Evolutionary conservation across 1,140 invertebrate genomes (phyloP), one percentile per base, ranked within the genome.

Genomic region (Drosophila subobscura): DNA sequence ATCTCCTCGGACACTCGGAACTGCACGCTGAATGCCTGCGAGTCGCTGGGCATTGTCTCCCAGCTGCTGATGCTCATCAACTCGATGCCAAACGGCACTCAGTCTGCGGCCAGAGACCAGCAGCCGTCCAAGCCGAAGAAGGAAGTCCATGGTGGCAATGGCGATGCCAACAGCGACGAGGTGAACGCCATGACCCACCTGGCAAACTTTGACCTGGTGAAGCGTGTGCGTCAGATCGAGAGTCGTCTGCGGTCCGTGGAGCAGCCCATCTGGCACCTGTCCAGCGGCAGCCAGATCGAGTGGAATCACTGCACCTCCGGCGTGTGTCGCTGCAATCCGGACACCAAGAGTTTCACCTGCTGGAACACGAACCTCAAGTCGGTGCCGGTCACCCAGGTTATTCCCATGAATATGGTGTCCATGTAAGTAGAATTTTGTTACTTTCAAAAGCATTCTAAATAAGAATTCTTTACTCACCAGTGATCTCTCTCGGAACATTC

Each of bases 271-370:
- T 96, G 96, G 96, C 93, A 93, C 54, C 92, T 95, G 68, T 68
- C 79, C 23, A 93, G 51, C 91, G 92, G 67, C 90, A 92, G 44
- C 92, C 93, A 64, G 93, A 94, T 12, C 81, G 94, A 92, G 46
- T 96, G 96, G 96, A 93, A 94, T n/a, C 92, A 94, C 25, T 96
- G 96, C 86, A 92, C 93, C 1, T 94, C 94, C 58, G 95, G 94
- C 1, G 93, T 94, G 3, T 96, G 96, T 72, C 94, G 94, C 23
- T 91, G 90, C 56, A 89, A 83, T 71, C 90, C 79, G 95, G 96
- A 88, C 91, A 94, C 79, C 91, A 93, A 22, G 93, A 95, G 80
- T 93, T 94, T 96, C 20, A 95, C 93, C 61, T 96, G 96, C 79
- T 96, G 95, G 95, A 94, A 95, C 65, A 92, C 94, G 4, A 93